A percentile compares a stretch with the other conserved stretches of the same genome.
Conservation (phyloP, 1,140 invertebrate species). For the Drosophila takahashii region DNA sequence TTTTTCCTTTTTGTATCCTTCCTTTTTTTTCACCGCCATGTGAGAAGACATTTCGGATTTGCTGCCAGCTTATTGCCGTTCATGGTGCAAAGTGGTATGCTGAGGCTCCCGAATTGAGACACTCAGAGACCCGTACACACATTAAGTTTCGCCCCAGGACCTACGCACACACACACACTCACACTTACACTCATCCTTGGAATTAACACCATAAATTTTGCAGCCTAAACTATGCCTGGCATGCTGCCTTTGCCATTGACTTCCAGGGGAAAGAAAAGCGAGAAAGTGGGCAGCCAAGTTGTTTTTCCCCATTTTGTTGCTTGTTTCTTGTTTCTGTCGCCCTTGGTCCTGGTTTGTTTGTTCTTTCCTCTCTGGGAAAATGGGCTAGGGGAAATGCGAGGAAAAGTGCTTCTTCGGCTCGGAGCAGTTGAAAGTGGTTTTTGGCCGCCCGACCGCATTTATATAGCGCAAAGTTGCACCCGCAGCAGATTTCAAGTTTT, state of each 20-base stretch:
- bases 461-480: slow-evolving; percentile 71
- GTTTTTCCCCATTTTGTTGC: slow-evolving; percentile 18
- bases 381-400: slow-evolving; percentile 4
- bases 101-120: slow-evolving; percentile 60
- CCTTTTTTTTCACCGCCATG: slow-evolving; percentile 22
- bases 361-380: slow-evolving; percentile 20
- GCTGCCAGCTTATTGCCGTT: slow-evolving; percentile 48
- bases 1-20: slow-evolving; percentile 5
- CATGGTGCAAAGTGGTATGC: slow-evolving; percentile 56
- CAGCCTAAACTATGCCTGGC: slow-evolving; percentile 68
- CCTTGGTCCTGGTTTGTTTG: slow-evolving; percentile 32
- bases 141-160: slow-evolving; percentile 3
- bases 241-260: slow-evolving; percentile 47
- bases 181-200: slow-evolving; percentile 40
- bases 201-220: slow-evolving; percentile 82
- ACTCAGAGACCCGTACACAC: slow-evolving; percentile 25
- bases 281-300: slow-evolving; percentile 26
- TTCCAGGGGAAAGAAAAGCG: slow-evolving; percentile 6
- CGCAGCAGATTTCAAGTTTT: slow-evolving; percentile 76
- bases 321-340: slow-evolving; percentile 15
- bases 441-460: slow-evolving; percentile 47
- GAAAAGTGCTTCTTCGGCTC: slow-evolving; percentile 62
- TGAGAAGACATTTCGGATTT: slow-evolving; percentile 53
- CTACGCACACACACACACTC: slow-evolving; percentile 19
- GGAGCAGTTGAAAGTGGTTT: slow-evolving; percentile 59